A percentile compares a stretch with the other conserved stretches of the same genome.
Conservation (phyloP, 2,113 vertebrate genomes). For the Danionella cerebrum region DNA sequence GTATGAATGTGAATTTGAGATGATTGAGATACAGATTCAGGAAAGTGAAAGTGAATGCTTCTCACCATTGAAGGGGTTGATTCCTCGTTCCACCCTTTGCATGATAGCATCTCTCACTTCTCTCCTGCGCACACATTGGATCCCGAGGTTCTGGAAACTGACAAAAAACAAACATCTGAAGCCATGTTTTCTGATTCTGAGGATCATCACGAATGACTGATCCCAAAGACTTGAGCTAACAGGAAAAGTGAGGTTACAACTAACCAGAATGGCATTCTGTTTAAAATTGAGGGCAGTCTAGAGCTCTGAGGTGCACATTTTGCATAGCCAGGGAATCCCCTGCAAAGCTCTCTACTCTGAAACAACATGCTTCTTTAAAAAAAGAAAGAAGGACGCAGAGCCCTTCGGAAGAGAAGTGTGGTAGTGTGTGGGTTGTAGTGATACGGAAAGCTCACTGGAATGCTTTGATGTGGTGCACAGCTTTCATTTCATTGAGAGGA, state of each 20-base stretch:
- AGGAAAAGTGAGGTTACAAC: background rate
- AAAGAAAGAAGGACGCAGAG: slow-evolving; percentile 66
- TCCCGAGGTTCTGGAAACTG: slow-evolving; percentile 97
- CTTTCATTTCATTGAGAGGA: background rate
- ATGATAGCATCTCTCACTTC: slow-evolving; percentile 89
- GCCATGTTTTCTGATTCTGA: background rate
- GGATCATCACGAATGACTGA: background rate
- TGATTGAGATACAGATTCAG: too few species aligned
- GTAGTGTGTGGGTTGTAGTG: slow-evolving; percentile 1
- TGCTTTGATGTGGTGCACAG: slow-evolving; percentile 22
- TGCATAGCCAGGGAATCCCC: slow-evolving; percentile 79
- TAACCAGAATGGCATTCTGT: slow-evolving; percentile 4
- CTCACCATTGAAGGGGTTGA: slow-evolving; percentile 94
- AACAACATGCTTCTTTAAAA: slow-evolving; percentile 59
- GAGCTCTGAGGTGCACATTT: slow-evolving; percentile 46
- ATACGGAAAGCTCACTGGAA: slow-evolving; percentile 16
- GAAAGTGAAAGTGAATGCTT: background rate
- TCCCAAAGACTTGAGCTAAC: background rate
- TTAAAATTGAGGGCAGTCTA: slow-evolving; percentile 9
- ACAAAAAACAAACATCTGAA: background rate
- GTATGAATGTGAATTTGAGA: too few species aligned
- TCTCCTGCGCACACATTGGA: slow-evolving; percentile 93
- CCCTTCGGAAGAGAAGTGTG: slow-evolving; percentile 51
- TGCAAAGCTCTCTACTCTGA: slow-evolving; percentile 22
- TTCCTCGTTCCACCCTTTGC: slow-evolving; percentile 76